Evolutionary conservation across 2,797 vertebrate species (phyloP).

Genomic region (Coregonus sp.): DNA sequence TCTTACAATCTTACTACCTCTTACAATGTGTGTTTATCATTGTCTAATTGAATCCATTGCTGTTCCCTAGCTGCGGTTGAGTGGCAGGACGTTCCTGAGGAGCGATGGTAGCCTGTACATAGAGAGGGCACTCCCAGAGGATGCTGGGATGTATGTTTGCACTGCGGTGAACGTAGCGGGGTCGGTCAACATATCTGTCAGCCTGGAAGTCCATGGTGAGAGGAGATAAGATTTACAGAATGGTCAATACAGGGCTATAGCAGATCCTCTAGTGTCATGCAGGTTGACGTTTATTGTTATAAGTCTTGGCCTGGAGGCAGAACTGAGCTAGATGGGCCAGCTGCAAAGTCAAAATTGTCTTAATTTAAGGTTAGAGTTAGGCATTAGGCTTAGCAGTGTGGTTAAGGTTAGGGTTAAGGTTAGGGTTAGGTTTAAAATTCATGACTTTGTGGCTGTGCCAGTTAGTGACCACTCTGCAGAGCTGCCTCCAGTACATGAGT

Average conservation of each 20-base stretch:
- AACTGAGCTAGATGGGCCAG: no score
- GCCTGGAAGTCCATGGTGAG: slow-evolving; percentile 83
- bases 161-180: slow-evolving; percentile 83
- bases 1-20: neutral
- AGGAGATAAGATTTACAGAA: neutral
- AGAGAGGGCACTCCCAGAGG: slow-evolving; percentile 67
- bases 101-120: slow-evolving; percentile 87
- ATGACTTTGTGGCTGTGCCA: no score
- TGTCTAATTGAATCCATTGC: neutral
- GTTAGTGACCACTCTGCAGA: no score
- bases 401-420: no score
- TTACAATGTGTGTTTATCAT: slow-evolving; percentile 11
- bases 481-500: no score
- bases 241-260: neutral
- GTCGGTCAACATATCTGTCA: slow-evolving; percentile 75
- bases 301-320: no score
- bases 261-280: neutral
- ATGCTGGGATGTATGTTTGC: slow-evolving; percentile 83
- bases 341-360: no score
- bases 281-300: no score
- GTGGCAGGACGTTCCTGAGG: slow-evolving; percentile 66
- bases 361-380: no score
- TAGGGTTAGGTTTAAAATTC: no score
- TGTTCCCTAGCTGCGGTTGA: slow-evolving; percentile 70
- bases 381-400: no score